A percentile compares a stretch with the other conserved stretches of the same genome.
These are phyloP conservation scores for Gallinago stenura DNA, from an alignment of 2,797 vertebrate species.

Conservation along the genomic window DNA sequence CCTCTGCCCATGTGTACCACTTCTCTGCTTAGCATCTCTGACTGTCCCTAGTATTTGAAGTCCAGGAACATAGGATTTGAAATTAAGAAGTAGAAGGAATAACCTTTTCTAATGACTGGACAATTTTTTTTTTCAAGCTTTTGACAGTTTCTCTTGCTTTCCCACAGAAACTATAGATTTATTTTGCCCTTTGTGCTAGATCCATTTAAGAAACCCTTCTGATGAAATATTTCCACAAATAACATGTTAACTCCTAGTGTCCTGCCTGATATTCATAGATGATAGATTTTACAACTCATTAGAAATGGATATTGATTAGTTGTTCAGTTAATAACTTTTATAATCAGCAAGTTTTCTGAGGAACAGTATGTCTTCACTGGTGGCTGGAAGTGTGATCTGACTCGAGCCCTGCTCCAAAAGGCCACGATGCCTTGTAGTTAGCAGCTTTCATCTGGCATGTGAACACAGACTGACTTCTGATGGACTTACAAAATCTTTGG, in stretches of 20 bases:
- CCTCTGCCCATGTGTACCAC: not conserved
- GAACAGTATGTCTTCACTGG: not conserved
- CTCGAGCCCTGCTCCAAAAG: not conserved
- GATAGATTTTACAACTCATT: not conserved
- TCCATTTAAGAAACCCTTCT: not conserved
- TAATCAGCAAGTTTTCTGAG: not conserved
- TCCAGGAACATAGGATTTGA: not conserved
- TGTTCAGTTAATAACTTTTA: not conserved
- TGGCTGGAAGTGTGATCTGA: not conserved
- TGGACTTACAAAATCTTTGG: not conserved
- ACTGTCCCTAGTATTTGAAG: not conserved
- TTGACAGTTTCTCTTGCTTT: not conserved
- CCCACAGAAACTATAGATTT: not conserved
- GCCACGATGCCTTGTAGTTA: accelerated
- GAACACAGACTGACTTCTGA: not conserved
- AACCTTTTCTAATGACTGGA: not conserved
- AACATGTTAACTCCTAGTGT: not conserved
- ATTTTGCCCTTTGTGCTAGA: not conserved
- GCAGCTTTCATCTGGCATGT: not conserved
- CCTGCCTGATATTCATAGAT: not conserved
- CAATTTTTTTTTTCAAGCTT: not conserved
- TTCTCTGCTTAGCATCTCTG: not conserved
- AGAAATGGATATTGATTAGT: not conserved
- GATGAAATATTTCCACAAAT: not conserved
- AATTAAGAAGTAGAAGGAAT: not conserved